These are phyloP conservation scores for Urocitellus parryii DNA, from an alignment of 2,113 vertebrate genomes.

Conservation along the genomic window DNA sequence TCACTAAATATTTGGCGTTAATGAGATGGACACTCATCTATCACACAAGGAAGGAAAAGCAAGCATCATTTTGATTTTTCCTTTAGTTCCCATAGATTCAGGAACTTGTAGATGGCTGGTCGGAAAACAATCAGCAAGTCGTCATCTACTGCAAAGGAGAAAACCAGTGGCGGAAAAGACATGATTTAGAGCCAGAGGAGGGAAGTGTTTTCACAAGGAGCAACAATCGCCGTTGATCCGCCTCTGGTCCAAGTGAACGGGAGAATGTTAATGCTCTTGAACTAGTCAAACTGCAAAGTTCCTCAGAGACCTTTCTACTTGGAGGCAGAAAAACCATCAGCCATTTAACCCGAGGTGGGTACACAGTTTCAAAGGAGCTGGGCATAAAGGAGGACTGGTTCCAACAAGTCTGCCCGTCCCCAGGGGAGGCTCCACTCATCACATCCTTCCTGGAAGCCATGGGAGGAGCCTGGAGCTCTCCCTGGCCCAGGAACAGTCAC, in stretches of 20 bases:
- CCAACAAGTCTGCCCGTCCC: conserved; percentile 58
- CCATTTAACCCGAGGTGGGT: conserved; percentile 70
- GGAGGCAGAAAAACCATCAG: conserved; percentile 74
- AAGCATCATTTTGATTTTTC: not conserved
- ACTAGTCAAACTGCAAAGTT: conserved; percentile 64
- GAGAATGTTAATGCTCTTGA: conserved; percentile 71
- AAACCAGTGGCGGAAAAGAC: conserved; percentile 59
- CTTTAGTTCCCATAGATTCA: conserved; percentile 52
- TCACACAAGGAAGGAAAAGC: conserved; percentile 16
- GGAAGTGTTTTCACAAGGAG: conserved; percentile 74
- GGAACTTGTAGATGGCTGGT: conserved; percentile 8
- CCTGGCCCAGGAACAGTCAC: conserved; percentile 73
- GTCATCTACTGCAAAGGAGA: conserved; percentile 46
- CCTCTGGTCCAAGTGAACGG: conserved; percentile 44
- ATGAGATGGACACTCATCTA: not conserved
- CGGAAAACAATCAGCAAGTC: conserved; percentile 66
- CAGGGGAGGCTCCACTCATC: conserved; percentile 65
- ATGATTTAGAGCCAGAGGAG: conserved; percentile 68
- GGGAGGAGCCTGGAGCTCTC: conserved; percentile 56
- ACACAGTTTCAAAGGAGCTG: conserved; percentile 49
- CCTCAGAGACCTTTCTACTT: conserved; percentile 64
- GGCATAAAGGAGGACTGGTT: conserved; percentile 62
- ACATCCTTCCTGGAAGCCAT: conserved; percentile 72
- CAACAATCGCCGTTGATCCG: not conserved
- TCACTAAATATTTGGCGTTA: not conserved